A percentile compares a stretch with the other conserved stretches of the same genome.
Conservation (phyloP, 1,140 invertebrate species). For the Chironomus tepperi region DNA sequence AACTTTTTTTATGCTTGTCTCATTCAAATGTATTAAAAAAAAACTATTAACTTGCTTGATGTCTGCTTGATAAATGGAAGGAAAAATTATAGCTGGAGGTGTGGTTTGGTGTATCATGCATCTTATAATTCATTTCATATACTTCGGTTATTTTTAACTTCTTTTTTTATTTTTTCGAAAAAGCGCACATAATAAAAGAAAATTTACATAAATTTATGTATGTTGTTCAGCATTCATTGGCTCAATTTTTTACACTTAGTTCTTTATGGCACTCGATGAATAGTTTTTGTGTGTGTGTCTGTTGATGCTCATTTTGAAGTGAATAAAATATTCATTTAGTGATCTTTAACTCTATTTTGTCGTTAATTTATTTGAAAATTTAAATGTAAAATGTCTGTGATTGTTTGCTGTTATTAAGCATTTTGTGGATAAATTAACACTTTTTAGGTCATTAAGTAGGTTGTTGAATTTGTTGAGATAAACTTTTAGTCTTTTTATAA, state of each 20-base stretch:
- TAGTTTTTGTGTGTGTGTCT: too few relatives aligned
- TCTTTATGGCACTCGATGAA: too few relatives aligned
- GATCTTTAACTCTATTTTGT: too few relatives aligned
- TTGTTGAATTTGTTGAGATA: too few relatives aligned
- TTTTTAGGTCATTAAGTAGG: too few relatives aligned
- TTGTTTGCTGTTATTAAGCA: too few relatives aligned
- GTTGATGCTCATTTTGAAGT: too few relatives aligned
- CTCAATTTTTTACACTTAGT: not conserved
- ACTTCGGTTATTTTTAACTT: not conserved
- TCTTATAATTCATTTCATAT: conserved; percentile 1
- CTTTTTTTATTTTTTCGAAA: not conserved
- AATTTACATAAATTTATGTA: conserved; percentile 19
- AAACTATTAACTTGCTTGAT: not conserved
- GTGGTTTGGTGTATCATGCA: not conserved
- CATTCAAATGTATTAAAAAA: not conserved
- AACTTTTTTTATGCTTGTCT: not conserved
- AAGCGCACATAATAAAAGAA: conserved; percentile 17
- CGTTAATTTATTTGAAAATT: too few relatives aligned
- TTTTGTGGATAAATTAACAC: too few relatives aligned
- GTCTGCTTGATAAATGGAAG: not conserved
- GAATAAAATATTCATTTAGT: too few relatives aligned
- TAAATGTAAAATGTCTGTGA: too few relatives aligned
- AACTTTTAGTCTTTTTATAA: too few relatives aligned
- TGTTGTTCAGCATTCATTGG: not conserved
- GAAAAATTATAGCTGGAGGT: not conserved